Conservation (phyloP, 2,797 vertebrate genomes). For the Helostoma temminkii region DNA sequence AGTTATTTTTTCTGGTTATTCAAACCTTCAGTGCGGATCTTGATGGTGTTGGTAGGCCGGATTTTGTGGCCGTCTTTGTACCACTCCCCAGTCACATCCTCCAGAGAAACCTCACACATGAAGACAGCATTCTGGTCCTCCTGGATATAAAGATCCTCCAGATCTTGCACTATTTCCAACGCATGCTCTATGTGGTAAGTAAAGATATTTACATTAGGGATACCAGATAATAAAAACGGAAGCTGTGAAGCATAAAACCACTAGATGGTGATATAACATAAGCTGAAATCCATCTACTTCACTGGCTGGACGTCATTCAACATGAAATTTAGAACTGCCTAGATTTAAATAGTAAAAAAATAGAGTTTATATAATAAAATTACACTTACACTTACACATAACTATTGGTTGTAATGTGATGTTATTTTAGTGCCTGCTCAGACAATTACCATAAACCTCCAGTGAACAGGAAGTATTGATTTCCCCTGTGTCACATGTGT, state of each 20-base stretch:
- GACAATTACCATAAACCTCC: constrained; percentile 84
- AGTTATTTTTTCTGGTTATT: not conserved
- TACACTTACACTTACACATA: no score
- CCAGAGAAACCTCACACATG: constrained; percentile 88
- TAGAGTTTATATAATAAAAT: no score
- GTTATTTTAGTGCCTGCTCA: not conserved
- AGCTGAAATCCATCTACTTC: not conserved
- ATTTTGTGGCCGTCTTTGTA: constrained; percentile 86
- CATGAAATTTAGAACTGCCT: not conserved
- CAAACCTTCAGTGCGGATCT: constrained; percentile 91
- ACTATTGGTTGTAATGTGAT: not conserved
- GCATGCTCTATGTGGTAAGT: constrained; percentile 81
- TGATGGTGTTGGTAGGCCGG: constrained; percentile 85
- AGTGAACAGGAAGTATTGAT: constrained; percentile 80
- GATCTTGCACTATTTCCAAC: constrained; percentile 82
- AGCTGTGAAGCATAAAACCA: constrained; percentile 10
- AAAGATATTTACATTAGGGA: not conserved
- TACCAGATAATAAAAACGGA: not conserved
- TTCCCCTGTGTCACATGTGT: constrained; percentile 87
- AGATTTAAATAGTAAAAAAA: not conserved
- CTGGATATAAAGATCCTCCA: constrained; percentile 85
- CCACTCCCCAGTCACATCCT: constrained; percentile 88
- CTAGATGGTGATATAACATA: constrained; percentile 34
- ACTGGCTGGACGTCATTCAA: not conserved
- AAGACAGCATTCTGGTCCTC: constrained; percentile 92